Conservation (phyloP, 2,797 vertebrate species). For the Propithecus perrieri region DNA sequence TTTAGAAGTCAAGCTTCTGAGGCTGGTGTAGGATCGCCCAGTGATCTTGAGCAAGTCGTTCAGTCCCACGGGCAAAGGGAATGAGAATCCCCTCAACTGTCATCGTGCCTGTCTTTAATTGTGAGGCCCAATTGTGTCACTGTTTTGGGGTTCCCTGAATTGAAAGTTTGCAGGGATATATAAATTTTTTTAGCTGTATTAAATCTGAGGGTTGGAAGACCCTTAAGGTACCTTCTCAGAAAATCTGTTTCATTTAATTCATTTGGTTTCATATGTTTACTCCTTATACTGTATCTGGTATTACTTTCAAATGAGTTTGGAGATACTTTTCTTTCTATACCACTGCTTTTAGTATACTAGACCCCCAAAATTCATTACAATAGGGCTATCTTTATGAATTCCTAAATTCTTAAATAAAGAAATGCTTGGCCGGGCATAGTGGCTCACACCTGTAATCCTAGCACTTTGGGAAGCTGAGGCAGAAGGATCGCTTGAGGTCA, state of each 20-base stretch:
- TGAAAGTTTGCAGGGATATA: neutral
- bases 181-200: neutral
- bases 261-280: slow-evolving; percentile 37
- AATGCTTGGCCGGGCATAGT: neutral
- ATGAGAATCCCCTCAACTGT: neutral
- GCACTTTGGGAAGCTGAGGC: no score
- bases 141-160: neutral
- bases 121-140: neutral
- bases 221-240: neutral
- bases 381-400: neutral
- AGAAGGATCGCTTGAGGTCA: no score
- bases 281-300: neutral
- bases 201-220: neutral
- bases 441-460: no score
- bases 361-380: neutral
- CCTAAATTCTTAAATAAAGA: neutral
- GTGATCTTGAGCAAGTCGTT: neutral
- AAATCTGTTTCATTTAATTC: slow-evolving; percentile 20
- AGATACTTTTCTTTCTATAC: neutral
- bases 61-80: neutral
- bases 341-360: neutral
- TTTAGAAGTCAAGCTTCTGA: neutral
- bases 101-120: neutral
- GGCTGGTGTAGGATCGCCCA: neutral
- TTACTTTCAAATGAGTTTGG: slow-evolving; percentile 33